Base-by-base conservation (phyloP, 2,797 vertebrate genomes). In the Enteromius paludinosus region DNA sequence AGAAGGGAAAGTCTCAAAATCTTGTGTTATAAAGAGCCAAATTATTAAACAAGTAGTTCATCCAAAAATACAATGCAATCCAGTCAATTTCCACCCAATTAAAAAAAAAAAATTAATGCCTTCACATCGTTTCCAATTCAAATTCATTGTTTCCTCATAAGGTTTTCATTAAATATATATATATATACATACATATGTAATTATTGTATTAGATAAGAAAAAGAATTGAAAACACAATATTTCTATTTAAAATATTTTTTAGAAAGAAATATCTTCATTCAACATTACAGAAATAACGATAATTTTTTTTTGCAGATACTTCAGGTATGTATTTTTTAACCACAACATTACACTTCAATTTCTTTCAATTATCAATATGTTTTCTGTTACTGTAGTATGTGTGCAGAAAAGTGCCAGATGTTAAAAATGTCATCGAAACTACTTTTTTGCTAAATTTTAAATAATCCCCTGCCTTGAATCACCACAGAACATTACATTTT, bases 21-120 rank as follows among this genome's bases (percentile, higher is more conserved):
- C 38, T 59, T 62, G 69, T 1, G 52, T 14, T 33, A 43, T 25
- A 73, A 86, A 49, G 10, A 35, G 20, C 18, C 54, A 61, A 62
- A 62, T 43, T 49, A 56, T 30, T 3, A 23, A 52, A 68, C 0
- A 4, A 47, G n/a, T 8, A 17, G 49, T 43, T 69, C 23, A 59
- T 10, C 11, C 11, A 43, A 33, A 43, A n/a, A 68, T 33, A 6
- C 64, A 14, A 15, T 11, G 1, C 7, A 54, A 33, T 28, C 11
- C 70, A 20, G 11, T 43, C 41, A 43, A 12, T 41, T 41, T 41
- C 38, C 38, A 41, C 8, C 8, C 38, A 41, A 41, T 41, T 41
- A 2, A 9, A 41, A 41, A 38, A 38, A 33, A 38, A 38, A 38
- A 38, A 38, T 38, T 0, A 33, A 38, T 38, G 17, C 4, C 23